phyloP scores from a whole-genome alignment of 2,797 vertebrate species.

The Ibycter americanus region DNA sequence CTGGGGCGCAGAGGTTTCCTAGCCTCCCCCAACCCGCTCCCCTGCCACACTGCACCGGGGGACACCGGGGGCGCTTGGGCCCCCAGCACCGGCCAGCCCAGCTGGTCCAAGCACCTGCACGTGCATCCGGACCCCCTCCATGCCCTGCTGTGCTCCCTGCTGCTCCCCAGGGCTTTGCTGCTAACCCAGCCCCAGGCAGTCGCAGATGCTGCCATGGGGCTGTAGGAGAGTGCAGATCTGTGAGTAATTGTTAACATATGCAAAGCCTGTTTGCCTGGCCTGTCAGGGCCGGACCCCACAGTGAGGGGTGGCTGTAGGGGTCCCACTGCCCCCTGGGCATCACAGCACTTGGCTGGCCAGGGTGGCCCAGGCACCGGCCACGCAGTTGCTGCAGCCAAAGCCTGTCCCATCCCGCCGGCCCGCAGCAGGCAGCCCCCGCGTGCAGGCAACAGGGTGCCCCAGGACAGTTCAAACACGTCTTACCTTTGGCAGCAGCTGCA shows the following conservation, averaged over 20 bases:
- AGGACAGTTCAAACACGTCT: background rate
- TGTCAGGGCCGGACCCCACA: background rate
- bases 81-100: background rate
- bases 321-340: background rate
- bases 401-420: rapidly evolving
- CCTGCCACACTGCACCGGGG: background rate
- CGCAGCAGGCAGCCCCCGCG: background rate
- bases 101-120: background rate
- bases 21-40: background rate
- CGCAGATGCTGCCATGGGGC: background rate
- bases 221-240: background rate
- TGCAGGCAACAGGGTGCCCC: background rate
- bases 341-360: background rate
- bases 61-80: background rate
- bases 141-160: background rate
- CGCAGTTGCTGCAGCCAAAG: rapidly evolving
- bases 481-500: conserved; percentile 24
- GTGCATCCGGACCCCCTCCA: background rate
- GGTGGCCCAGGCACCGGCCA: background rate
- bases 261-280: background rate
- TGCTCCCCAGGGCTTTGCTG: background rate
- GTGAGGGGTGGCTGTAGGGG: background rate
- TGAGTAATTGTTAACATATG: conserved; percentile 1
- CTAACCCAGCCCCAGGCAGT: background rate
- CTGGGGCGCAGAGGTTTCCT: background rate